Evolutionary conservation across 2,113 vertebrate genomes (phyloP).

Genomic region (Gracilinanus agilis): DNA sequence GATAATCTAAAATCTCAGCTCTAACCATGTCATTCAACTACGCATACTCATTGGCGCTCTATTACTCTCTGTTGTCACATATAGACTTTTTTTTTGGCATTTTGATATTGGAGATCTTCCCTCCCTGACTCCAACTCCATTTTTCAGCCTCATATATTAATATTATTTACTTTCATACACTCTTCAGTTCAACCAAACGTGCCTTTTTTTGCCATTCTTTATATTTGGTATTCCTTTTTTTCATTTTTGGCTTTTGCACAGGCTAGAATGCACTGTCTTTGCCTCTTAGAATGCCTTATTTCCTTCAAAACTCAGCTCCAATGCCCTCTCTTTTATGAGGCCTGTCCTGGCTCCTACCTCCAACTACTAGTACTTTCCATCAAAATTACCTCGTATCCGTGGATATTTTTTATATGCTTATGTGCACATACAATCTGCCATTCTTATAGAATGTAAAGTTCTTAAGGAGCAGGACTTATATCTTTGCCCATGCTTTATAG

Average conservation of each 20-base stretch:
- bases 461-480: not conserved
- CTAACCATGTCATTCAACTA: not conserved
- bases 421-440: not conserved
- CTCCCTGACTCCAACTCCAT: not conserved
- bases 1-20: not conserved
- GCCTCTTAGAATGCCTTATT: not conserved
- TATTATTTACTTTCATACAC: not conserved
- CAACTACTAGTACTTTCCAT: not conserved
- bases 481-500: not conserved
- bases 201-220: not conserved
- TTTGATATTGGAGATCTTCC: not conserved
- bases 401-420: not conserved
- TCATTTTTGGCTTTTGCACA: not conserved
- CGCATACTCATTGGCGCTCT: too few species aligned
- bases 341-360: not conserved
- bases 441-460: not conserved
- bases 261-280: not conserved
- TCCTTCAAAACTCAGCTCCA: not conserved
- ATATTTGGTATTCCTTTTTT: too few species aligned
- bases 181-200: not conserved
- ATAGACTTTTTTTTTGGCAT: not conserved
- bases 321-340: not conserved
- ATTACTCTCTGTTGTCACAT: not conserved
- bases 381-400: not conserved
- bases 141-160: not conserved